A percentile compares a stretch with the other conserved stretches of the same genome.
Evolutionary conservation across 2,113 vertebrate species (phyloP).

Genomic region (Nothocercus julius): DNA sequence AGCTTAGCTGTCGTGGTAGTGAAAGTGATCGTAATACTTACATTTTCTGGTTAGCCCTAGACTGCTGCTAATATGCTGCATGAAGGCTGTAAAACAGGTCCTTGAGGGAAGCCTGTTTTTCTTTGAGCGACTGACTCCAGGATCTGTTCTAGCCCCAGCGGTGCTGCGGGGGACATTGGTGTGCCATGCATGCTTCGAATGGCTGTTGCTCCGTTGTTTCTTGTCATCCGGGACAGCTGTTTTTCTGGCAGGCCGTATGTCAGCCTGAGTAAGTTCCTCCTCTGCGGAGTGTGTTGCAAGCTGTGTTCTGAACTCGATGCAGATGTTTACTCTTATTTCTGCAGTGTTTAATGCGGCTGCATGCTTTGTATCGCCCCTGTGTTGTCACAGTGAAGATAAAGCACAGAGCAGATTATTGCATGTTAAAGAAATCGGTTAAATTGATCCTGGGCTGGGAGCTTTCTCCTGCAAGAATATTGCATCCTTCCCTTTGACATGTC

Average conservation of each 20-base stretch:
- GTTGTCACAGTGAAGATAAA: background rate
- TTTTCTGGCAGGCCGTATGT: background rate
- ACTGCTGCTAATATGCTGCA: background rate
- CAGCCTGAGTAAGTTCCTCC: background rate
- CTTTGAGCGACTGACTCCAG: background rate
- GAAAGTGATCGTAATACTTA: background rate
- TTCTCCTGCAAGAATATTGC: background rate
- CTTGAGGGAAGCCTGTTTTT: background rate
- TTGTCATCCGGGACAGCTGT: background rate
- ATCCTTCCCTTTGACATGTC: background rate
- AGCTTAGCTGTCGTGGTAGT: background rate
- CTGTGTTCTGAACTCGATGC: background rate
- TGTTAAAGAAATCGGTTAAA: background rate
- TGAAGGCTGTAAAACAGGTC: background rate
- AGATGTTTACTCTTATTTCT: background rate
- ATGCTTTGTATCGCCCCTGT: background rate
- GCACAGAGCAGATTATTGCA: too few species aligned
- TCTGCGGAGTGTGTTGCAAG: background rate
- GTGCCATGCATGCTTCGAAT: background rate
- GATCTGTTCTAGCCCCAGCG: background rate
- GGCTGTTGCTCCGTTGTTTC: background rate
- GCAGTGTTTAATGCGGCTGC: background rate
- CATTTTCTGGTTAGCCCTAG: background rate
- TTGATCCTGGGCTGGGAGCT: background rate
- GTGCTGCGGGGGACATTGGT: accelerated